Conservation (phyloP, 2,113 vertebrate species). For the Ascaphus truei region DNA sequence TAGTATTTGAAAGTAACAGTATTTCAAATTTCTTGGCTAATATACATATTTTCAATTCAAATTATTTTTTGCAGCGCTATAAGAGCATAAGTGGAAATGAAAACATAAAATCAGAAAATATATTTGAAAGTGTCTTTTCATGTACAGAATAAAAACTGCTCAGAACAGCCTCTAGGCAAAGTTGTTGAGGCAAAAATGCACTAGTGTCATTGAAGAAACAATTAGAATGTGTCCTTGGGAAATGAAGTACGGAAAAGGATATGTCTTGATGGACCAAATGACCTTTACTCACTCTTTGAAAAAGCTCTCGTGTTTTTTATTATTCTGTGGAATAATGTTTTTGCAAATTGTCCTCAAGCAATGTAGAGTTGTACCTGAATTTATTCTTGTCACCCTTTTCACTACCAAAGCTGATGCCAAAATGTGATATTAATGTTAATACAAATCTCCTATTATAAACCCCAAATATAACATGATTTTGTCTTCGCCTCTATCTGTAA, state of each 20-base stretch:
- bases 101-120: conserved; percentile 33
- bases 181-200: conserved; percentile 35
- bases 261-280: conserved; percentile 38
- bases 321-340: conserved; percentile 38
- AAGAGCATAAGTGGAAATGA: conserved; percentile 7
- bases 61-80: conserved; percentile 19
- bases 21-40: conserved; percentile 5
- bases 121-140: conserved; percentile 34
- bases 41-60: conserved; percentile 22
- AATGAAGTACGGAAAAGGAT: conserved; percentile 30
- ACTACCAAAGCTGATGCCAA: conserved; percentile 24
- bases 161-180: conserved; percentile 33
- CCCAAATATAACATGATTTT: too few species aligned
- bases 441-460: too few species aligned
- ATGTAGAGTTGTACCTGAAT: conserved; percentile 25
- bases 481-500: too few species aligned
- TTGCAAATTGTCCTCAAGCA: conserved; percentile 35
- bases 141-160: conserved; percentile 35
- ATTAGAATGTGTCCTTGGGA: conserved; percentile 35
- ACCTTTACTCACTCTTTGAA: conserved; percentile 36
- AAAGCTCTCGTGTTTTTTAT: conserved; percentile 33
- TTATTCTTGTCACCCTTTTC: conserved; percentile 28
- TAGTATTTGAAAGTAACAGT: conserved; percentile 11
- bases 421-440: too few species aligned
- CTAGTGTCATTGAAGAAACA: conserved; percentile 37